A percentile compares a stretch with the other conserved stretches of the same genome.
phyloP scores from a whole-genome alignment of 2,797 vertebrate species.

The Bradypus variegatus region DNA sequence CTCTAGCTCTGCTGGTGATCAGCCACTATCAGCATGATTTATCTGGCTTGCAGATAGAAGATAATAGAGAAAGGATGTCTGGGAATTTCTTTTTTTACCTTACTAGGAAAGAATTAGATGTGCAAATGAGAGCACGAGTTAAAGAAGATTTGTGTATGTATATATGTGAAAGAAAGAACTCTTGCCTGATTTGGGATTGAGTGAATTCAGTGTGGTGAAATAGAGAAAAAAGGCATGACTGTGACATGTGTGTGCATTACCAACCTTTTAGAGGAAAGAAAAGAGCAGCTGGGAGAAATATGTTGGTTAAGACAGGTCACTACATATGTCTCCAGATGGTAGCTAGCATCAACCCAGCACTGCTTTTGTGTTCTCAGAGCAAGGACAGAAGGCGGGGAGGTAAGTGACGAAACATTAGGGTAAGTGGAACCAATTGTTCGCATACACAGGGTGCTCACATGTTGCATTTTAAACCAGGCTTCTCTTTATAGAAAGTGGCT shows the following conservation, averaged over 20 bases:
- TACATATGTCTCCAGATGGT: conserved; percentile 39
- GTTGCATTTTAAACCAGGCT: conserved; percentile 24
- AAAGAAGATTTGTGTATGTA: neutral
- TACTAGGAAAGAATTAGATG: neutral
- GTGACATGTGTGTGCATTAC: neutral
- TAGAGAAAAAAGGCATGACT: neutral
- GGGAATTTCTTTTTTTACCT: neutral
- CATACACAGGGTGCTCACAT: neutral
- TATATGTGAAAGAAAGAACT: neutral
- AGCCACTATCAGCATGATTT: neutral
- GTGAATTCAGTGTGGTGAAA: neutral
- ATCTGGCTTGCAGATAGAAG: neutral
- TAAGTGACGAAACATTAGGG: conserved; percentile 14
- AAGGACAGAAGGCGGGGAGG: neutral
- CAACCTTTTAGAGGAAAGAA: neutral
- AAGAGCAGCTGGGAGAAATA: conserved; percentile 40
- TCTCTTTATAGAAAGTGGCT: neutral
- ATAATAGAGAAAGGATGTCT: neutral
- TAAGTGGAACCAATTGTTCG: conserved; percentile 37
- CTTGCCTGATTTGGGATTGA: neutral
- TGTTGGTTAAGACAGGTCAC: conserved; percentile 35
- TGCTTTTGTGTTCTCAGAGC: conserved; percentile 2
- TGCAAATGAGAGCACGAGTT: neutral
- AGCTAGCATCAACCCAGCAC: conserved; percentile 9
- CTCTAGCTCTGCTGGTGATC: neutral